These are phyloP conservation scores for Oscheius sp. DNA, from an alignment of 2,888 invertebrate genomes.

Conservation along the genomic window DNA sequence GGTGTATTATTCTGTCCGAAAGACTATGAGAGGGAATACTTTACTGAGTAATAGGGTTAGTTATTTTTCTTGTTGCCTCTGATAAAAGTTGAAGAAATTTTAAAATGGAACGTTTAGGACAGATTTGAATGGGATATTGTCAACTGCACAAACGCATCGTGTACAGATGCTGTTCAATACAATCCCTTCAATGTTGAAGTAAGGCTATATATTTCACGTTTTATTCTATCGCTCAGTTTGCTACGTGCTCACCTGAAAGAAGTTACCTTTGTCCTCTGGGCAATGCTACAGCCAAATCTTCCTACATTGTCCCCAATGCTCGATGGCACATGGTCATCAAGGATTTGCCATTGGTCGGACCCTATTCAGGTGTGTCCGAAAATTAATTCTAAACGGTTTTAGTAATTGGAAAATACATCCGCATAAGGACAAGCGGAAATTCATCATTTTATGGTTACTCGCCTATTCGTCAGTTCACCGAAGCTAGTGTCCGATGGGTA, in stretches of 20 bases:
- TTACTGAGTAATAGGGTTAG: neutral
- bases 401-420: slow-evolving; percentile 47
- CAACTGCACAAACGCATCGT: slow-evolving; percentile 41
- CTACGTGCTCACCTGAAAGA: neutral
- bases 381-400: slow-evolving; percentile 2
- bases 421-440: slow-evolving; percentile 44
- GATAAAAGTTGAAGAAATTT: slow-evolving; percentile 39
- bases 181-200: slow-evolving; percentile 57
- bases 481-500: slow-evolving; percentile 58
- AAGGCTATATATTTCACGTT: neutral
- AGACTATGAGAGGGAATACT: slow-evolving; percentile 10
- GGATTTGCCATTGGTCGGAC: slow-evolving; percentile 52
- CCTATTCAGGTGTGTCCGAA: slow-evolving; percentile 44
- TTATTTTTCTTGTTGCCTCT: neutral
- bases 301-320: slow-evolving; percentile 41
- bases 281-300: slow-evolving; percentile 49
- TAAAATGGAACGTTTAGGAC: slow-evolving; percentile 55
- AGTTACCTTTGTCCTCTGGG: slow-evolving; percentile 51
- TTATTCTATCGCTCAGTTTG: neutral
- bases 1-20: slow-evolving; percentile 45
- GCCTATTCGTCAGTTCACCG: slow-evolving; percentile 39
- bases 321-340: slow-evolving; percentile 51
- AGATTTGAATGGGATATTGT: slow-evolving; percentile 55
- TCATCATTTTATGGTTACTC: slow-evolving; percentile 41
- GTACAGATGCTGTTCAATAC: slow-evolving; percentile 47